Conservation (phyloP, 2,797 vertebrate genomes). For the Chelidonichthys spinosus region DNA sequence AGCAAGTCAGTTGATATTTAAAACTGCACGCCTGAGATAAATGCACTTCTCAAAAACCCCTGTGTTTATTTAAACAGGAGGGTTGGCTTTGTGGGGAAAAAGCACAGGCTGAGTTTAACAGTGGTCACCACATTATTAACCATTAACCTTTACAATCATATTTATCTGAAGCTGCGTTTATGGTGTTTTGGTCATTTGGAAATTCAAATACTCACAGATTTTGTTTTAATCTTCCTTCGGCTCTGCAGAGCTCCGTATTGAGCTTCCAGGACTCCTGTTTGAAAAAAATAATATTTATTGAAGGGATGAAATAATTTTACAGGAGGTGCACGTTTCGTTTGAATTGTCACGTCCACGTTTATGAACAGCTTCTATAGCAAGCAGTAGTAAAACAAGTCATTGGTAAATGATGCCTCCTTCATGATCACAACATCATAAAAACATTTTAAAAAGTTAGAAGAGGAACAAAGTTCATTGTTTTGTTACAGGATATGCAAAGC, state of each 20-base stretch:
- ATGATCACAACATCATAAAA: background rate
- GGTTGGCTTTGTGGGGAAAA: slow-evolving; percentile 13
- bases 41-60: slow-evolving; percentile 79
- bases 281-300: background rate
- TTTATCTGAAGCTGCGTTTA: slow-evolving; percentile 26
- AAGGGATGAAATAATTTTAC: background rate
- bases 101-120: slow-evolving; percentile 18
- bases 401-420: background rate
- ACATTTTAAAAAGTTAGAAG: slow-evolving; percentile 1
- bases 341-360: background rate
- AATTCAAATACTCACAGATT: slow-evolving; percentile 2
- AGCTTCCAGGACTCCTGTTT: background rate
- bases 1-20: slow-evolving; percentile 88
- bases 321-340: background rate
- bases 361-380: background rate
- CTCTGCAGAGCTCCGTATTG: background rate
- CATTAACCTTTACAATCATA: slow-evolving; percentile 73
- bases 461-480: slow-evolving; percentile 5
- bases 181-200: slow-evolving; percentile 13
- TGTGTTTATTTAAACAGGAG: slow-evolving; percentile 72
- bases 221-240: background rate
- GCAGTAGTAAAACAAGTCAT: background rate
- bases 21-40: slow-evolving; percentile 79
- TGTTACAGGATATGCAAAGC: background rate
- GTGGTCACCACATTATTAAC: slow-evolving; percentile 55